Evolutionary conservation across 1,140 invertebrate genomes (phyloP), one percentile per base, ranked within the genome.

Genomic region (Neodiprion pinetum): DNA sequence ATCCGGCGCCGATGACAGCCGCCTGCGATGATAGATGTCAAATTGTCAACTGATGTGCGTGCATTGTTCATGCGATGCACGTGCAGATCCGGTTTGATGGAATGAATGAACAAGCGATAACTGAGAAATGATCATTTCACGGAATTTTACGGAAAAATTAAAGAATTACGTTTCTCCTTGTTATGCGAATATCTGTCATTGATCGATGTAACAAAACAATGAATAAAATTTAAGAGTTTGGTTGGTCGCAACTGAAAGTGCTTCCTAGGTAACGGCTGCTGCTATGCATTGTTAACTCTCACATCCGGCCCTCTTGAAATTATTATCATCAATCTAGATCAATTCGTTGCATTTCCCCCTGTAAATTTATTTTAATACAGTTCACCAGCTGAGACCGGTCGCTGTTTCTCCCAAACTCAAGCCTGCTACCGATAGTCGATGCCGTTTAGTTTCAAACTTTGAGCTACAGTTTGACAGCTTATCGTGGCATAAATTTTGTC

Each of bases 241-340:
- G 11, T 14, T 61, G 11, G 53, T 17, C n/a, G 11, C 53, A 61
- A 9, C 11, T 17, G 53, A 61, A 14, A 61, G 28, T 12, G 53
- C 11, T 61, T 61, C 53, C 53, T 61, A 61, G 53, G 53, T 61
- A 61, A 61, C 53, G 53, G 53, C 53, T 17, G 53, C n/a, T 5
- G 28, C 28, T 5, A 5, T 40, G 11, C 11, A 61, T 61, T 61
- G 53, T 61, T 61, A 61, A 61, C 53, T 61, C 53, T 61, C n/a
- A 61, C n/a, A 61, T 61, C 53, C 48, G 70, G 70, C 47, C 65
- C 75, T 65, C 67, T 49, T 74, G 67, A 61, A 67, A 72, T 71
- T 74, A 67, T 71, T 67, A 74, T 74, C 72, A 74, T 76, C 74
- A 78, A 78, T 78, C 65, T 72, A 78, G 74, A 74, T 72, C 61